These are phyloP conservation scores for Amniataba percoides DNA, from an alignment of 2,797 vertebrate species.

Conservation along the genomic window DNA sequence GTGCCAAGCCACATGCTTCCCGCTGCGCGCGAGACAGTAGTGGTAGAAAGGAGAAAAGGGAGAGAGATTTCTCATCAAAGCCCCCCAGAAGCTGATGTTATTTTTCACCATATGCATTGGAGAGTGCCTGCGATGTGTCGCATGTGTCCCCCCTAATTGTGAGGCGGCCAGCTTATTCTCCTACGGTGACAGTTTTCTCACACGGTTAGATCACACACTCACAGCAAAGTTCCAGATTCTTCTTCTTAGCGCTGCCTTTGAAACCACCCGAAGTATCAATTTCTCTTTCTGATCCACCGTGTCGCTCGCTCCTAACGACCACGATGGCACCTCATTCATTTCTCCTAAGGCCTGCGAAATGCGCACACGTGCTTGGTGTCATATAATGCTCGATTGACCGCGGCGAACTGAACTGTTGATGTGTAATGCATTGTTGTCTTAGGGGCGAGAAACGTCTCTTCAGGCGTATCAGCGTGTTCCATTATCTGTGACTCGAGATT, in stretches of 20 bases:
- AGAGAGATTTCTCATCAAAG: slow-evolving; percentile 78
- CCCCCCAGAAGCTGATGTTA: slow-evolving; percentile 70
- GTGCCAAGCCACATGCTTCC: slow-evolving; percentile 79
- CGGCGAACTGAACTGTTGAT: slow-evolving; percentile 6
- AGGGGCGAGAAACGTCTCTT: slow-evolving; percentile 30
- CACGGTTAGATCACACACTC: slow-evolving; percentile 62
- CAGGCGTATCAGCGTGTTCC: slow-evolving; percentile 30
- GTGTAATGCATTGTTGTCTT: slow-evolving; percentile 44
- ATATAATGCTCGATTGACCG: slow-evolving; percentile 27
- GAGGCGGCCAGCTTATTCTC: slow-evolving; percentile 56
- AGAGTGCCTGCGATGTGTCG: slow-evolving; percentile 64
- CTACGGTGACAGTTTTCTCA: slow-evolving; percentile 56
- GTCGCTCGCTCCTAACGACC: slow-evolving; percentile 32
- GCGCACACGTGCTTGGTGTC: slow-evolving; percentile 37
- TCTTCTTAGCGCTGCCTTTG: slow-evolving; percentile 43
- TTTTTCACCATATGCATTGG: slow-evolving; percentile 68
- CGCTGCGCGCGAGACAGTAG: slow-evolving; percentile 55
- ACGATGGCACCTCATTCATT: slow-evolving; percentile 32
- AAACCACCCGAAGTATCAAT: slow-evolving; percentile 5
- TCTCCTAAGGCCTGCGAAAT: slow-evolving; percentile 34
- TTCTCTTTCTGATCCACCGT: slow-evolving; percentile 46
- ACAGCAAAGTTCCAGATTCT: slow-evolving; percentile 24
- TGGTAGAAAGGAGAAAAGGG: slow-evolving; percentile 44
- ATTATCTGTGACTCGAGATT: slow-evolving; percentile 50
- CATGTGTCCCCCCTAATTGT: slow-evolving; percentile 69